These are phyloP conservation scores for Oxystoma pomonae DNA, from an alignment of 2,888 invertebrate species.

Conservation along the genomic window DNA sequence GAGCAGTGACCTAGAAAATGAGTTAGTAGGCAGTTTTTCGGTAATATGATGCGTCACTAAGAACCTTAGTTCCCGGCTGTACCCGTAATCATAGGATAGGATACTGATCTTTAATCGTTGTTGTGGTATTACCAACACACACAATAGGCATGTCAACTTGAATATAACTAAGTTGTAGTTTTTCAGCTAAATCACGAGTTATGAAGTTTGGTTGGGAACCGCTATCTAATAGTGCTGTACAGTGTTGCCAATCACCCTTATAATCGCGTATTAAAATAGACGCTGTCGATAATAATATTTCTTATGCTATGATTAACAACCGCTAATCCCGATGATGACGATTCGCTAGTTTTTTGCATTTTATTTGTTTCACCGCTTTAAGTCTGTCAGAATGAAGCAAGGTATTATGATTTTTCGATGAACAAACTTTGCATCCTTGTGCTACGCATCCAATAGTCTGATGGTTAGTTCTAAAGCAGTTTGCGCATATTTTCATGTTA, in stretches of 20 bases:
- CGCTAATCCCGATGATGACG: too few relatives aligned
- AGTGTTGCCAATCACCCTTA: neutral
- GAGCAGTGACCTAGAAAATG: too few relatives aligned
- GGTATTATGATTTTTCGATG: slow-evolving; percentile 1
- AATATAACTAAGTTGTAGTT: slow-evolving; percentile 4
- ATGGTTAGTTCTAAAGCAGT: slow-evolving; percentile 2
- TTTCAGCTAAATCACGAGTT: slow-evolving; percentile 3
- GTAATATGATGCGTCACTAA: slow-evolving; percentile 6
- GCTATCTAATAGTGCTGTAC: slow-evolving; percentile 10
- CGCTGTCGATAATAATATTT: slow-evolving; percentile 9
- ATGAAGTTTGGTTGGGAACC: slow-evolving; percentile 15
- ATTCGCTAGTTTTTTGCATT: too few relatives aligned
- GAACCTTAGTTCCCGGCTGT: slow-evolving; percentile 4
- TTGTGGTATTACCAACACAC: neutral
- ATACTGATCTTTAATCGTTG: neutral
- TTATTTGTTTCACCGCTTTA: too few relatives aligned
- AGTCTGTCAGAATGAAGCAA: slow-evolving; percentile 2
- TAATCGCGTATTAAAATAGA: slow-evolving; percentile 4
- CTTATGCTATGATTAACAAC: too few relatives aligned
- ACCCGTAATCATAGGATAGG: too few relatives aligned
- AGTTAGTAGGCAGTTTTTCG: slow-evolving; percentile 7
- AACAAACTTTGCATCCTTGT: slow-evolving; percentile 2
- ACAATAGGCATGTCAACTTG: slow-evolving; percentile 1
- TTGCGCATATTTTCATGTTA: slow-evolving; percentile 5
- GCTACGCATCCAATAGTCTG: neutral